phyloP scores from a whole-genome alignment of 2,113 vertebrate genomes.

The Albula goreensis region DNA sequence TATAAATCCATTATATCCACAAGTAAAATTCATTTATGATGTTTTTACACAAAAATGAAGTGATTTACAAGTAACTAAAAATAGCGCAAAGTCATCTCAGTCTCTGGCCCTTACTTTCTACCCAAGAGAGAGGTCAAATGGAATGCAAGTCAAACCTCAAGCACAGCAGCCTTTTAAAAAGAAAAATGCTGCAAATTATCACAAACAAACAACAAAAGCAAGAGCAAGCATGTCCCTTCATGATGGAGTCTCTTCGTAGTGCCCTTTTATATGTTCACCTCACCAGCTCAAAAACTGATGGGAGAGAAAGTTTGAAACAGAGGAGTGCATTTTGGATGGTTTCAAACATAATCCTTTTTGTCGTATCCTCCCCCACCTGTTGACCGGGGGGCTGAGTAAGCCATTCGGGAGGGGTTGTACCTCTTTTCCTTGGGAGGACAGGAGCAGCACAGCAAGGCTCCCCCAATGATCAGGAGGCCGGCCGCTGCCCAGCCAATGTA shows the following conservation, averaged over 20 bases:
- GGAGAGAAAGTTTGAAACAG: neutral
- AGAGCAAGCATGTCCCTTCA: slow-evolving; percentile 59
- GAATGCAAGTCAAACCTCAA: neutral
- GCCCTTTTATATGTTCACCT: neutral
- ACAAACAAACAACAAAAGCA: slow-evolving; percentile 32
- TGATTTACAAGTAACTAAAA: neutral
- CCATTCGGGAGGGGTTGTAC: slow-evolving; percentile 68
- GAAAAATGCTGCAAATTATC: neutral
- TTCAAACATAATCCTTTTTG: slow-evolving; percentile 76
- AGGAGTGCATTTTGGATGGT: neutral
- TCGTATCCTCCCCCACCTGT: slow-evolving; percentile 59
- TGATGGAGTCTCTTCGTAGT: slow-evolving; percentile 64
- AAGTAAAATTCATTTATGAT: neutral
- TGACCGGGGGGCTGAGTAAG: slow-evolving; percentile 64
- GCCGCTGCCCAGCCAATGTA: slow-evolving; percentile 71
- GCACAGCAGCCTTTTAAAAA: neutral
- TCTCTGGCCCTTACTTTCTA: neutral
- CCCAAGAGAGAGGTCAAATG: neutral
- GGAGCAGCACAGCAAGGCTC: slow-evolving; percentile 69
- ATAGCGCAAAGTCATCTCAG: neutral
- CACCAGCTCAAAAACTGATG: neutral
- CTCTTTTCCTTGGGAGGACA: slow-evolving; percentile 69
- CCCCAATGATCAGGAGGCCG: slow-evolving; percentile 66
- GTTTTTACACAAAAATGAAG: neutral
- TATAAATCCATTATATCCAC: neutral